phyloP scores from a whole-genome alignment of 2,797 vertebrate genomes.

The Pagetopsis macropterus region DNA sequence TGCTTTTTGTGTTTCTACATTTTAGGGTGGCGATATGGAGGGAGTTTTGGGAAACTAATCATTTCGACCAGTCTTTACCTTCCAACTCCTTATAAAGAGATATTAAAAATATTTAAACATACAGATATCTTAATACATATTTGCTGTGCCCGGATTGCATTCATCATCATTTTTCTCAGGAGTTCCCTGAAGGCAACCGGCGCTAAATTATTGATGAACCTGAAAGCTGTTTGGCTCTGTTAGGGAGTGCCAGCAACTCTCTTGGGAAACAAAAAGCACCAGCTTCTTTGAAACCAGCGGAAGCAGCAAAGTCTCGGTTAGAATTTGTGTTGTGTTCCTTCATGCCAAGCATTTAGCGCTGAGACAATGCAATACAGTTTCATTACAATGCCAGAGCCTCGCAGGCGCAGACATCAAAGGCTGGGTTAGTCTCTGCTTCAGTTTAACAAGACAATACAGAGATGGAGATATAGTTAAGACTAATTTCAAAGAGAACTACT shows the following conservation, averaged over 20 bases:
- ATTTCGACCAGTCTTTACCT: conserved; percentile 41
- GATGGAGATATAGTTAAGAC: conserved; percentile 38
- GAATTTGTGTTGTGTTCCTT: conserved; percentile 60
- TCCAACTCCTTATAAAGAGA: conserved; percentile 34
- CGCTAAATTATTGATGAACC: conserved; percentile 75
- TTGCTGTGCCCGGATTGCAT: conserved; percentile 53
- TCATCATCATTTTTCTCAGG: conserved; percentile 66
- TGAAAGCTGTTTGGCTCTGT: conserved; percentile 66
- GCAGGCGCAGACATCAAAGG: conserved; percentile 71
- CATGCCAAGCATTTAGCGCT: conserved; percentile 55
- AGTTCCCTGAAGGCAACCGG: conserved; percentile 63
- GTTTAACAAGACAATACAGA: conserved; percentile 21
- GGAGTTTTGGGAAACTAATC: conserved; percentile 22
- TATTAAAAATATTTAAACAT: conserved; percentile 40
- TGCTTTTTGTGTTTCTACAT: conserved; percentile 43
- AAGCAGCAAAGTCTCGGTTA: conserved; percentile 48
- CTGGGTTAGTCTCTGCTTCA: conserved; percentile 38
- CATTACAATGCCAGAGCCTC: conserved; percentile 60
- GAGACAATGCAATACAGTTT: conserved; percentile 62
- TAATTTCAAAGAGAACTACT: conserved; percentile 61
- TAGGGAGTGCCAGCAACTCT: conserved; percentile 49
- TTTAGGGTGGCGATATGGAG: not conserved
- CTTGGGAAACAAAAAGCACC: conserved; percentile 47
- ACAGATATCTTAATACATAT: conserved; percentile 29
- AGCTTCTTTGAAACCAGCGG: conserved; percentile 50